Evolutionary conservation across 2,888 invertebrate species (phyloP), one percentile per base, ranked within the genome.

Genomic region (Acrobasis repandana): DNA sequence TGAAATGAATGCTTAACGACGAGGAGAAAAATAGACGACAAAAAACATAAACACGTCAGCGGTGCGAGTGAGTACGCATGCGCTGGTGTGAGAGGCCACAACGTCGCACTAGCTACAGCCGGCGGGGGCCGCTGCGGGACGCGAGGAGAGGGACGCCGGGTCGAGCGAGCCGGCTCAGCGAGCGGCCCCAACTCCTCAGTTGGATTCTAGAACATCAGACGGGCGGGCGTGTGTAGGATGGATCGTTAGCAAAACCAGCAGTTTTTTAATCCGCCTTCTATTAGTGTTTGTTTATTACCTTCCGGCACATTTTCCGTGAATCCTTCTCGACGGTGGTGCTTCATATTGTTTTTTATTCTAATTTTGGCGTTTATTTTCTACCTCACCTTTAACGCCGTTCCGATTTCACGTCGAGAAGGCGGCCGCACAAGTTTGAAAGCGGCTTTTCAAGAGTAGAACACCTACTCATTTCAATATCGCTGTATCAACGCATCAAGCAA

Each of bases 251-350:
- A 80, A 88, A 91, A 94, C 86, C 92, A 93, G 90, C 92, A 92
- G 92, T 93, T 90, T 93, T 93, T 90, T 85, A 93, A 89, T 90
- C 90, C 93, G 92, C 86, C 90, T 91, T 91, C 90, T 88, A 88
- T 67, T 84, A 90, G 91, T 91, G 91, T 90, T 91, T 91, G 88
- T 91, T 88, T 86, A 86, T 85, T 85, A 87, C 87, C 84, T 88
- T 90, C 85, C 81, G 87, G 83, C 85, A 88, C 79, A 88, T 74
- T 88, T 83, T 84, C 80, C 83, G 81, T 80, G 80, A 82, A 89
- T 88, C 89, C 88, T 91, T 90, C 89, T 92, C 90, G 89, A 87
- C 79, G 56, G 87, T 85, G 89, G 91, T 91, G 91, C 88, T 89
- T 85, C 75, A 73, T 70, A 66, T 76, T 77, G 78, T 82, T 83